Evolutionary conservation across 2,888 invertebrate species (phyloP).

Genomic region (Reticulitermes lucifugus): DNA sequence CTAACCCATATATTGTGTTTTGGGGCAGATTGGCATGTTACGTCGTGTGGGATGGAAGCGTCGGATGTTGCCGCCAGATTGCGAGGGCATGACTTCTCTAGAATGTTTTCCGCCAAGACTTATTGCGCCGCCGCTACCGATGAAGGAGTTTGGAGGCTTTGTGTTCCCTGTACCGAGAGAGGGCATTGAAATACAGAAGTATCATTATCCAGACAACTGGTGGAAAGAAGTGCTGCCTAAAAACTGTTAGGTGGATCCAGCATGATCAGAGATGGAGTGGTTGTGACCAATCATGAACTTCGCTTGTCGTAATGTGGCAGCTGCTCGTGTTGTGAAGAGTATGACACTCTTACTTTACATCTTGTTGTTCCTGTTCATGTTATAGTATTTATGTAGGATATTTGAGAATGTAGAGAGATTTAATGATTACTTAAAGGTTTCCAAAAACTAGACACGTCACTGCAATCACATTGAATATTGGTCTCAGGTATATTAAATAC

Average conservation of each 20-base stretch:
- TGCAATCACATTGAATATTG: no score
- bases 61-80: conserved; percentile 67
- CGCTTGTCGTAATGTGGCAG: no score
- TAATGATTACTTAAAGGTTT: no score
- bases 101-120: conserved; percentile 68
- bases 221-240: conserved; percentile 66
- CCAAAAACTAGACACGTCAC: no score
- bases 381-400: no score
- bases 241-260: conserved; percentile 59
- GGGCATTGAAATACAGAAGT: conserved; percentile 70
- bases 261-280: no score
- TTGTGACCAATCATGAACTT: no score
- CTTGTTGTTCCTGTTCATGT: no score
- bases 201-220: conserved; percentile 70
- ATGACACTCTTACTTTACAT: no score
- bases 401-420: no score
- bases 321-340: no score
- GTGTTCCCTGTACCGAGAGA: conserved; percentile 68
- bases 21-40: conserved; percentile 63
- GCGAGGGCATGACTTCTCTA: conserved; percentile 65
- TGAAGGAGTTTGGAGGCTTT: conserved; percentile 64
- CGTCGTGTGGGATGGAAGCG: conserved; percentile 68
- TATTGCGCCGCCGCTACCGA: conserved; percentile 65
- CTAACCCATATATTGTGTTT: conserved; percentile 13
- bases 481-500: no score